These are phyloP conservation scores for Tetrapedia diversipes DNA, from an alignment of 2,888 invertebrate species.

Conservation along the genomic window DNA sequence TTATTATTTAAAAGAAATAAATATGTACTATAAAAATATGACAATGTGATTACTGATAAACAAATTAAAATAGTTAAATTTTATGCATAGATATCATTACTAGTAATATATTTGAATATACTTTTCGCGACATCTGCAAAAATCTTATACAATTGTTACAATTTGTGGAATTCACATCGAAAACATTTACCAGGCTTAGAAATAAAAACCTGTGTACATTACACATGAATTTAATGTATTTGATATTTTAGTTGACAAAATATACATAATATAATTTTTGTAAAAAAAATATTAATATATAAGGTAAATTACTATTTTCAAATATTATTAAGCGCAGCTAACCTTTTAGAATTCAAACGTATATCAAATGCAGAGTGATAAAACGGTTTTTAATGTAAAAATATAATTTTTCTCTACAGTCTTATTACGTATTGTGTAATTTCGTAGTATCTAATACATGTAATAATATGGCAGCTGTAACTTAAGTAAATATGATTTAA, in stretches of 20 bases:
- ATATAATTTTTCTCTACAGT: background rate
- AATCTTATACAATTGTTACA: background rate
- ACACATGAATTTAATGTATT: background rate
- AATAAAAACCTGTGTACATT: slow-evolving; percentile 2
- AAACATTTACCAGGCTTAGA: background rate
- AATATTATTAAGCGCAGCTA: slow-evolving; percentile 5
- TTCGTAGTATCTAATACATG: background rate
- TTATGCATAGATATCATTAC: background rate
- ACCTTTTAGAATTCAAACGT: slow-evolving; percentile 14
- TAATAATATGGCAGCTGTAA: background rate
- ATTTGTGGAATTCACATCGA: background rate
- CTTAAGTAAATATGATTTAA: background rate
- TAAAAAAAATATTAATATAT: background rate
- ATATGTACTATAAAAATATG: no score
- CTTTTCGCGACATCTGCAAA: slow-evolving; percentile 1
- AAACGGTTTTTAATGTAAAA: background rate
- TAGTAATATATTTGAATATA: background rate
- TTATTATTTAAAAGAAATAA: no score
- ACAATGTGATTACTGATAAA: background rate
- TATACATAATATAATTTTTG: background rate
- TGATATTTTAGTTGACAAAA: background rate
- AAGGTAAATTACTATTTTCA: background rate
- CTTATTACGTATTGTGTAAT: background rate
- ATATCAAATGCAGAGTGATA: background rate
- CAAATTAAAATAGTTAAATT: background rate